A percentile compares a stretch with the other conserved stretches of the same genome.
Evolutionary conservation across 2,888 invertebrate species (phyloP).

Genomic region (Himalopsyche anomala): DNA sequence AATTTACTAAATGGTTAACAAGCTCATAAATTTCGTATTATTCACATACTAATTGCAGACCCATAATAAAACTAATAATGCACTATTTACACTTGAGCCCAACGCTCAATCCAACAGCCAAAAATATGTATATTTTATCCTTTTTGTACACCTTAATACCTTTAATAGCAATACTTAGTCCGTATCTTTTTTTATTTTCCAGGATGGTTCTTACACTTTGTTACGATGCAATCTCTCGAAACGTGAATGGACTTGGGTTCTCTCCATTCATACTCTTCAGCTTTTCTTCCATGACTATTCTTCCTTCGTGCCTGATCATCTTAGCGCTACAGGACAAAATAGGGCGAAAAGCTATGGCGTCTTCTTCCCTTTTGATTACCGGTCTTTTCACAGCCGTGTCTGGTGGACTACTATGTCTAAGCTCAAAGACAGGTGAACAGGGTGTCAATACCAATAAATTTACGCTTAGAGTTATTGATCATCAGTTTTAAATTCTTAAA

Average conservation of each 20-base stretch:
- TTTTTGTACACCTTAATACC: neutral
- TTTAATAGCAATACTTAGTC: neutral
- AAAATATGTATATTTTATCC: neutral
- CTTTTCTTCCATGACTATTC: conserved; percentile 75
- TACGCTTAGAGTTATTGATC: neutral
- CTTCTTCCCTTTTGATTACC: conserved; percentile 74
- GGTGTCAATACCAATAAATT: neutral
- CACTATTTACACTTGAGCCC: too few relatives aligned
- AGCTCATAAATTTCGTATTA: too few relatives aligned
- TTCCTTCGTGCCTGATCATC: conserved; percentile 77
- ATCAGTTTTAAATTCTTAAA: too few relatives aligned
- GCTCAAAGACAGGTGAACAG: conserved; percentile 49
- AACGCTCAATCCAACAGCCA: neutral
- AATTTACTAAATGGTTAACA: too few relatives aligned
- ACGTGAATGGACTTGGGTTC: conserved; percentile 76
- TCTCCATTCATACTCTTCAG: conserved; percentile 78
- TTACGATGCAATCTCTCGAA: conserved; percentile 79
- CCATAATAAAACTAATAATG: too few relatives aligned
- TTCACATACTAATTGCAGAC: too few relatives aligned
- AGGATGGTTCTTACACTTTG: conserved; percentile 79
- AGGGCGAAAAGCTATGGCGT: conserved; percentile 77
- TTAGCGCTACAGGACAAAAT: conserved; percentile 71
- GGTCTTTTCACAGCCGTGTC: conserved; percentile 75
- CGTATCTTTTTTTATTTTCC: conserved; percentile 59
- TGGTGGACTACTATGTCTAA: conserved; percentile 71